Evolutionary conservation across 92 coral and sea anemone genomes (phyloP), one percentile per base, ranked within the genome.

Genomic region (Plumapathes pennacea): DNA sequence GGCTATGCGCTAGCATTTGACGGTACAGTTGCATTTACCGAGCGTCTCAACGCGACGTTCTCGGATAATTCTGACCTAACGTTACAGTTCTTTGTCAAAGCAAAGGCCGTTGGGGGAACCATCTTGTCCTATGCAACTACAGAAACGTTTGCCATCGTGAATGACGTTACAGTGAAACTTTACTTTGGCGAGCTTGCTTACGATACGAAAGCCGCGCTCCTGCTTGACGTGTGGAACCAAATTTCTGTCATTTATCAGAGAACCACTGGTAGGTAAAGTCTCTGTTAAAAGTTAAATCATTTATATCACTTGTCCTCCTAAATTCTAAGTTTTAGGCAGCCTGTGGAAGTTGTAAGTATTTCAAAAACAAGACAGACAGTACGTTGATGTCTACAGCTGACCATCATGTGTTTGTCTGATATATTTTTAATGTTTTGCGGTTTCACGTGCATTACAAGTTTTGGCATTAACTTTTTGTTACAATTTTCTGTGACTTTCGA

Each of bases 141-240:
- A 15, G 75, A 60, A 42, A 92, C 98, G 6, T 72, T 92, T 48
- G 98, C 89, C 25, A 37, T 92, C 26, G 86, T 92, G 18, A 92
- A 88, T 55, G 98, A 88, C 49, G 69, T 57, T 24, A 84, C 85
- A 1, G 63, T 84, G 3, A 88, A 84, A 58, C 44, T 92, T 21
- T 83, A 84, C 60, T 57, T 81, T 49, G 95, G 89, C 10, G 71
- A 43, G 38, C 54, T 44, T 22, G 47, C 63, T 28, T 76, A 80
- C 47, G 94, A 92, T 61, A 78, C 87, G 30, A 81, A 78, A 38
- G 71, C 64, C 3, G 53, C 65, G 45, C 67, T 92, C 33, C 80
- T 71, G 26, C 5, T 71, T 14, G 77, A 81, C 33, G 31, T 60
- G 38, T 92, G 98, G 98, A 64, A 80, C 32, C 95, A 85, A 75